Evolutionary conservation across 2,888 invertebrate species (phyloP), one percentile per base, ranked within the genome.

Genomic region (Cerceris ruficornis): DNA sequence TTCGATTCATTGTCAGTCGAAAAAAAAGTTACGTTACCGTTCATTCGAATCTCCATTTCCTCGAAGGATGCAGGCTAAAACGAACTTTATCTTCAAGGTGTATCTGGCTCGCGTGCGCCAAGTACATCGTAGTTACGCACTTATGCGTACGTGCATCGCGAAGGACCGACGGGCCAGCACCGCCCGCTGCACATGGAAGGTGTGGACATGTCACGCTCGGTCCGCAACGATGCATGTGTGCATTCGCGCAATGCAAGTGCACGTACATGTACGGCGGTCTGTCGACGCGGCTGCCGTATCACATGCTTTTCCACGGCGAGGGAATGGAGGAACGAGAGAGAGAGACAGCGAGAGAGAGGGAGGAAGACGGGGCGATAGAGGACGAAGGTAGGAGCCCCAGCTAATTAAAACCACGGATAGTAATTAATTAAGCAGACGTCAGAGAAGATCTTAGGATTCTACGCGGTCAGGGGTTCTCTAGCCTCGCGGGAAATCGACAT

Each of bases 371-470:
- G 50, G 28, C 55, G 61, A 71, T 58, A 61, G 83, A 69, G 81
- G 61, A 71, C 69, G 87, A 83, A 79, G 83, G 83, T 85, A 81
- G 86, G 75, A 87, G 82, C 80, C 82, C 86, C 86, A 83, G 91
- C 91, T 92, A 92, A 92, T 92, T 92, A 92, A 92, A 92, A 92
- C 91, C 92, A 89, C 90, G 91, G 91, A 92, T 91, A 88, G 91
- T 92, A 91, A 92, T 92, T 91, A 92, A 92, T 92, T 92, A 91
- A 92, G 91, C 91, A 90, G 89, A 90, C 89, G 91, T 90, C 90
- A 90, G 90, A 85, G 82, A 88, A 90, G 89, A 89, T 89, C 90
- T 89, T 89, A 90, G 90, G 87, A 90, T 91, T 89, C 88, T 88
- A 88, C 81, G 87, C 86, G 85, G 85, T 82, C 90, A 88, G 90